Base-by-base conservation (phyloP, 1,140 invertebrate genomes). In the Pseudomyrmex concolor region DNA sequence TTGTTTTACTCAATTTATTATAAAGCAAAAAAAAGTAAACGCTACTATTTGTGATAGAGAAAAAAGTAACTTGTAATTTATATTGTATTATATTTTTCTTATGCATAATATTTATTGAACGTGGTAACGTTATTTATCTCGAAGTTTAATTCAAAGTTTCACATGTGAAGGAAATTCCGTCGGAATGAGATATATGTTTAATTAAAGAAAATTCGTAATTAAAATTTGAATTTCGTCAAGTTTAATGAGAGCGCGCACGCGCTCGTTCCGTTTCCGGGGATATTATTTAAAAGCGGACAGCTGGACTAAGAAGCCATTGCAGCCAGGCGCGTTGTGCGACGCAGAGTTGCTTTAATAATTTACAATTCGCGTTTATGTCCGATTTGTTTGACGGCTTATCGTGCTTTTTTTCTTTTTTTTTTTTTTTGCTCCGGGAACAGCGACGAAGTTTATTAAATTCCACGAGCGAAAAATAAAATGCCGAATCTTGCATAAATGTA, bases 231-330 rank as follows among this genome's bases (percentile, higher is more conserved):
- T 80, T 80, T 59, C n/a, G 12, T 8, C 17, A 71, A 70, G 71
- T 17, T 70, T 80, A 80, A 80, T 80, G 66, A 80, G 68, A 70
- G 15, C 34, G 34, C 34, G 34, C 34, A 70, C 13, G 34, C 34
- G 25, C 25, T 3, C 54, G 43, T 68, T 55, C 34, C 48, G 48
- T 66, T 67, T 64, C 62, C 15, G 43, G 45, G 45, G 45, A 80
- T 71, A 70, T 71, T 80, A 80, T 71, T 80, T 80, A 60, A 80
- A 80, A 70, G 64, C 43, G 55, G 22, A n/a, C 66, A 70, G 54
- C 55, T 71, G 54, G 54, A 15, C 70, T 19, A 15, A 12, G 43
- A 71, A 80, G 71, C n/a, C 54, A 80, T 80, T 80, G 76, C 19
- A 70, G 0, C 34, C 34, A 4, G 34, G 43, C 12, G 64, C 15